Percentiles rank a stretch among this genome's conserved stretches.
phyloP scores from a whole-genome alignment of 2,888 invertebrate genomes.

The Bombylius discolor region DNA sequence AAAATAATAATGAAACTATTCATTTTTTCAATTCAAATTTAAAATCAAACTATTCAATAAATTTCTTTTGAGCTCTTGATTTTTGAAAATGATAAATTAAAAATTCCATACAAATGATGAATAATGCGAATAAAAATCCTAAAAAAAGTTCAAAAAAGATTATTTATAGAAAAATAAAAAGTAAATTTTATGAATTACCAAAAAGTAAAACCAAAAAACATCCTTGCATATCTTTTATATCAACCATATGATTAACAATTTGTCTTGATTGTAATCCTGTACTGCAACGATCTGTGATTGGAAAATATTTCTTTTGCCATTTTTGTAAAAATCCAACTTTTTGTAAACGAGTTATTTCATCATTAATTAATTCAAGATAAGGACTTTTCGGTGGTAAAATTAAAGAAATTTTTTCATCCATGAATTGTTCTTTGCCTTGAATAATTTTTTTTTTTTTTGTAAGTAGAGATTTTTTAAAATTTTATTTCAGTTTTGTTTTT shows the following conservation, averaged over 20 bases:
- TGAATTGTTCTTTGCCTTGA: constrained; percentile 59
- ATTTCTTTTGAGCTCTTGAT: not conserved
- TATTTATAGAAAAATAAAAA: not conserved
- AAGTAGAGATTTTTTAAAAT: too few species aligned
- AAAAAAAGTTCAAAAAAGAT: not conserved
- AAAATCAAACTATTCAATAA: not conserved
- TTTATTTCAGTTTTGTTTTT: too few species aligned
- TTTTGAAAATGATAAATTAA: not conserved
- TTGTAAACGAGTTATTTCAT: constrained; percentile 65
- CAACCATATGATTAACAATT: constrained; percentile 77
- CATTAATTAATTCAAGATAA: constrained; percentile 60
- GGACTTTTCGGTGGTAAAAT: constrained; percentile 63
- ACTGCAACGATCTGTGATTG: constrained; percentile 68
- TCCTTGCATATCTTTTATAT: constrained; percentile 84
- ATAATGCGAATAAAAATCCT: constrained; percentile 6
- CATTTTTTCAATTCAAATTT: too few species aligned
- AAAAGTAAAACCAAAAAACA: constrained; percentile 74
- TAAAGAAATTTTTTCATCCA: constrained; percentile 67
- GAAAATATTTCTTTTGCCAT: constrained; percentile 67
- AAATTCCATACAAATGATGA: constrained; percentile 5
- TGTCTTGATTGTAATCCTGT: constrained; percentile 47
- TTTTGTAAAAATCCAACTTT: constrained; percentile 73
- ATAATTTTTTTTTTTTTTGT: constrained; percentile 6
- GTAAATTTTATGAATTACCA: constrained; percentile 41
- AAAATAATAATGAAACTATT: too few species aligned